These are phyloP conservation scores for Spea hammondii DNA, from an alignment of 2,797 vertebrate genomes.

Conservation along the genomic window DNA sequence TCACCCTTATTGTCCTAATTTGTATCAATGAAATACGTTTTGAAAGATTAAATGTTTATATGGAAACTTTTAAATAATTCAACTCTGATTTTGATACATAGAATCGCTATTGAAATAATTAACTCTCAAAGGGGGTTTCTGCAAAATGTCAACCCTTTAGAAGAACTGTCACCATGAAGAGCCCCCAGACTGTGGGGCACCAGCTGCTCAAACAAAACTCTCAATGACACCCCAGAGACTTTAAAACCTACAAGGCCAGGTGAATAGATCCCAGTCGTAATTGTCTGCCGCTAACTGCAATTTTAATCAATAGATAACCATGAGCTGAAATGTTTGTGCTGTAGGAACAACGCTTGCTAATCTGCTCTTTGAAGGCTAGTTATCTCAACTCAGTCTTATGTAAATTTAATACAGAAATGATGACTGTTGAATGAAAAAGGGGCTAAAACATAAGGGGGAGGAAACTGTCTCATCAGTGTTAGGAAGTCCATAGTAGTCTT, in stretches of 20 bases:
- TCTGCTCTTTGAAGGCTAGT: too few species aligned
- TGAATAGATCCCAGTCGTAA: background rate
- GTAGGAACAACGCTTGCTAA: too few species aligned
- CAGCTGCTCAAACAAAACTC: background rate
- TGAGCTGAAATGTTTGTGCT: too few species aligned
- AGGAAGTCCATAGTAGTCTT: too few species aligned
- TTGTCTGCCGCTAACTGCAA: background rate
- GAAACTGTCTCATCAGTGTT: too few species aligned
- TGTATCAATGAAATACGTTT: background rate
- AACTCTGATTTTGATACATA: background rate
- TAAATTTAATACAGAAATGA: too few species aligned
- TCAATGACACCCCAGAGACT: background rate
- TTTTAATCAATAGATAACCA: background rate
- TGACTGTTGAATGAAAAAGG: too few species aligned
- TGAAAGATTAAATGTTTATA: background rate
- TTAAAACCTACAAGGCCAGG: background rate
- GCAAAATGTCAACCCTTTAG: background rate
- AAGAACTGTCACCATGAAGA: background rate
- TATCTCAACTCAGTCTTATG: too few species aligned
- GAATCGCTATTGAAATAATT: background rate
- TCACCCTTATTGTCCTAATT: background rate
- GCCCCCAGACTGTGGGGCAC: background rate
- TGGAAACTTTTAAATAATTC: background rate
- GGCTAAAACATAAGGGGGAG: too few species aligned
- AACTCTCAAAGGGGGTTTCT: background rate